phyloP scores from a whole-genome alignment of 2,888 invertebrate genomes.

The Amiota communis region DNA sequence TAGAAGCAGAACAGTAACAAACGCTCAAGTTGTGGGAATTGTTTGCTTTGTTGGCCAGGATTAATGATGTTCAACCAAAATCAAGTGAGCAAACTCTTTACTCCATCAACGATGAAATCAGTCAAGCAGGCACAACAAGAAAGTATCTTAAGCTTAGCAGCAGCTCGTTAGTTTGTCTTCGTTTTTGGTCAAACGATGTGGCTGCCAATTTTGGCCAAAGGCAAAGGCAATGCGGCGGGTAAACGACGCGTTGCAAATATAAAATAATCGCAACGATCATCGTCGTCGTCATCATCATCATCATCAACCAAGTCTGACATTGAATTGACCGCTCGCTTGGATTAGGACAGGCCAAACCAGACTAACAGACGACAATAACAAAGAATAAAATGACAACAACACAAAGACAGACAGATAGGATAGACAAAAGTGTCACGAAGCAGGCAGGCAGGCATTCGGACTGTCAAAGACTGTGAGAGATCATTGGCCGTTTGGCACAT shows the following conservation, averaged over 20 bases:
- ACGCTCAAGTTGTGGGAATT: slow-evolving; percentile 20
- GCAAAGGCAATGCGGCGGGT: neutral
- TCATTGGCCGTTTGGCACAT: slow-evolving; percentile 44
- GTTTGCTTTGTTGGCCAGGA: slow-evolving; percentile 50
- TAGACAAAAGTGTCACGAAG: slow-evolving; percentile 53
- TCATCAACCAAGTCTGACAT: slow-evolving; percentile 48
- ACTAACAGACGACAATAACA: slow-evolving; percentile 44
- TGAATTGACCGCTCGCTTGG: slow-evolving; percentile 47
- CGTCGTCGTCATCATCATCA: slow-evolving; percentile 46
- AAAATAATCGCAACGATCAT: slow-evolving; percentile 63
- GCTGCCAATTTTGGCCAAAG: slow-evolving; percentile 33
- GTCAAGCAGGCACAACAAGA: slow-evolving; percentile 19
- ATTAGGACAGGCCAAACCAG: slow-evolving; percentile 40
- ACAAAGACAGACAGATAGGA: slow-evolving; percentile 32
- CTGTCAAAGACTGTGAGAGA: slow-evolving; percentile 42
- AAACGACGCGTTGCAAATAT: slow-evolving; percentile 28
- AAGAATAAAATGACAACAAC: slow-evolving; percentile 50
- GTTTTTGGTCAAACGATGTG: slow-evolving; percentile 60
- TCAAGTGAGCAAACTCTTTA: slow-evolving; percentile 39
- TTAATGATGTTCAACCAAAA: slow-evolving; percentile 65
- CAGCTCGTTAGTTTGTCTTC: slow-evolving; percentile 66
- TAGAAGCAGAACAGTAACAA: slow-evolving; percentile 8
- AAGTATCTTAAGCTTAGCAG: slow-evolving; percentile 37
- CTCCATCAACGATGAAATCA: slow-evolving; percentile 45
- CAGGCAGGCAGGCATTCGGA: slow-evolving; percentile 30